Conservation (phyloP, 2,888 invertebrate genomes). For the Scotopteryx bipunctaria region DNA sequence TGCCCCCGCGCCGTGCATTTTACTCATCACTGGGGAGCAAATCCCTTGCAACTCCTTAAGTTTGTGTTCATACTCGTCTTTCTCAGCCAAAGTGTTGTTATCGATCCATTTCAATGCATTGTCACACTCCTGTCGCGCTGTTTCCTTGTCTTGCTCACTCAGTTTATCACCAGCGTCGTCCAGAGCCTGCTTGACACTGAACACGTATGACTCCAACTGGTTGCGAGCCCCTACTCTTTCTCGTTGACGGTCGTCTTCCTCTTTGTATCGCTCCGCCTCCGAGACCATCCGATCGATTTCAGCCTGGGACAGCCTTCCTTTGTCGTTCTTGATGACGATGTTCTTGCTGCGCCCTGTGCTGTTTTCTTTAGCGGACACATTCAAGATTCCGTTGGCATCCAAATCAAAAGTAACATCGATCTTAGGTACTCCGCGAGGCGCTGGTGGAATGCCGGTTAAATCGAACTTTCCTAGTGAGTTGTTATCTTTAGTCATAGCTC, state of each 20-base stretch:
- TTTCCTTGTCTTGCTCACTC: constrained; percentile 85
- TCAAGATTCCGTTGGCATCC: constrained; percentile 91
- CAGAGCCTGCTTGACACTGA: constrained; percentile 86
- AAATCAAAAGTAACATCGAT: constrained; percentile 89
- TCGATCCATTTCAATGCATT: constrained; percentile 88
- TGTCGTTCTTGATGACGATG: constrained; percentile 93
- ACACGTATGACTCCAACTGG: constrained; percentile 87
- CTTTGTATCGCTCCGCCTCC: constrained; percentile 89
- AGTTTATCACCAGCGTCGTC: constrained; percentile 85
- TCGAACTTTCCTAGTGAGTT: constrained; percentile 86
- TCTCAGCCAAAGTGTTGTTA: constrained; percentile 85
- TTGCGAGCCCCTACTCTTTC: constrained; percentile 88
- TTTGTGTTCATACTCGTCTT: constrained; percentile 85
- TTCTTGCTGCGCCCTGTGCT: constrained; percentile 87
- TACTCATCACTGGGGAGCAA: constrained; percentile 83
- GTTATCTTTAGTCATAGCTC: constrained; percentile 92
- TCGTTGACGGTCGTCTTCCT: constrained; percentile 87
- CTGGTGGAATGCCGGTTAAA: constrained; percentile 87
- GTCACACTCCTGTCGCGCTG: constrained; percentile 76
- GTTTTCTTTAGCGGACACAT: constrained; percentile 91
- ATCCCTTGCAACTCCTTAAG: constrained; percentile 83
- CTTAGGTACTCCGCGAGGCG: constrained; percentile 86
- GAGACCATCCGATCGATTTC: constrained; percentile 92
- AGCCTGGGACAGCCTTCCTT: constrained; percentile 89
- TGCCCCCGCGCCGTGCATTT: constrained; percentile 83